Evolutionary conservation across 2,888 invertebrate genomes (phyloP), one percentile per base, ranked within the genome.

Genomic region (Pseudococcus viburni): DNA sequence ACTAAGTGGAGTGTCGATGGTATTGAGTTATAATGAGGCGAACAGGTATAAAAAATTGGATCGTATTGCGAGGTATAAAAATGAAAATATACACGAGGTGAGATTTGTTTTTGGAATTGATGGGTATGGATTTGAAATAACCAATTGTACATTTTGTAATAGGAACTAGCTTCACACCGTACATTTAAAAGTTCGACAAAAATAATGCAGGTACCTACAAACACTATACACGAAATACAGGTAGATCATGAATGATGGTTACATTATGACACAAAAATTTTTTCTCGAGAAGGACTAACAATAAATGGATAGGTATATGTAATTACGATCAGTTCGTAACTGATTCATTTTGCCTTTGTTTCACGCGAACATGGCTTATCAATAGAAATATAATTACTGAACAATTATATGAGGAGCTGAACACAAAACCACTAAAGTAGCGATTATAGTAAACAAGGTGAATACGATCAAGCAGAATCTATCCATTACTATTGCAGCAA

Each of bases 401-500:
- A 97, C 97, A 92, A 97, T 97, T 92, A 98, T 97, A 93, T 98
- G 97, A 90, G 98, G 98, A 91, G 98, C 98, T 90, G 96, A 96
- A 91, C 96, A 94, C 91, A 98, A 94, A 92, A 97, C 97, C 90
- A 97, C 96, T 91, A 97, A 96, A 91, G 98, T 97, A 91, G 97
- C 97, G 92, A 97, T 95, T 92, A 97, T 94, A 91, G 97, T 98
- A 94, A 98, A 98, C 92, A 97, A 93, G 90, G 97, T 97, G 94
- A 98, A 99, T 92, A 98, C 95, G 93, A 97, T 96, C 93, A 99
- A 94, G 93, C 98, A 98, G 93, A 98, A 96, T 93, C 97, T 95
- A 93, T 99, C 98, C 92, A 99, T 97, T 92, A 98, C 98, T 97
- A 98, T 98, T 90, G 98, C 98, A 89, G 98, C 98, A 92, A 98